phyloP scores from a whole-genome alignment of 2,888 invertebrate species.

The Melangyna quadrimaculata region DNA sequence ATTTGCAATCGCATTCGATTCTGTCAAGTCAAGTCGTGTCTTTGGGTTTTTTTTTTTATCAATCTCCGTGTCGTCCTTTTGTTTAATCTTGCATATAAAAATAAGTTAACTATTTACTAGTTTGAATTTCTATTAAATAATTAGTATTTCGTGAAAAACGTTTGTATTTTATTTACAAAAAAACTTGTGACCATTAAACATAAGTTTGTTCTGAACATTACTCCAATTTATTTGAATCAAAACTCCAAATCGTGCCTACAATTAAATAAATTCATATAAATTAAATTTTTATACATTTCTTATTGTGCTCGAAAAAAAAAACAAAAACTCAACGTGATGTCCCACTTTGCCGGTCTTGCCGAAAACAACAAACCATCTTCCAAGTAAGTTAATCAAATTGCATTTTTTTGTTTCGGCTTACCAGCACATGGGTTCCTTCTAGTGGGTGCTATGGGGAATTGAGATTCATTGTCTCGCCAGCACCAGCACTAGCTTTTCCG shows the following conservation, averaged over 20 bases:
- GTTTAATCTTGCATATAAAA: constrained; percentile 33
- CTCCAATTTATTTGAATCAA: not conserved
- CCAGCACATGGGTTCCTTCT: not conserved
- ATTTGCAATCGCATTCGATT: constrained; percentile 53
- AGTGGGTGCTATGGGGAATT: not conserved
- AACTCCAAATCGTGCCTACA: constrained; percentile 33
- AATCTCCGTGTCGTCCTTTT: constrained; percentile 39
- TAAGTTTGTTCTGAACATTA: not conserved
- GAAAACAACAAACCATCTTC: constrained; percentile 85
- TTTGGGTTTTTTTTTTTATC: constrained; percentile 28
- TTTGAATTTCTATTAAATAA: constrained; percentile 5
- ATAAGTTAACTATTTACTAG: constrained; percentile 11
- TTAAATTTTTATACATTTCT: not conserved
- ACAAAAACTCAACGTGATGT: constrained; percentile 75
- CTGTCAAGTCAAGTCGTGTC: constrained; percentile 42
- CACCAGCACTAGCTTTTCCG: not conserved
- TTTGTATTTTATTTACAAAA: constrained; percentile 34
- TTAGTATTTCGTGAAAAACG: not conserved
- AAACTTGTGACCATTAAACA: not conserved
- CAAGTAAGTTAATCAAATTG: constrained; percentile 82
- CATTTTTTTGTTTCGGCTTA: not conserved
- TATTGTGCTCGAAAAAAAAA: constrained; percentile 22
- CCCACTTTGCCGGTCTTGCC: constrained; percentile 76
- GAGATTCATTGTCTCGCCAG: not conserved
- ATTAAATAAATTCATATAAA: constrained; percentile 23